These are phyloP conservation scores for Fopius arisanus DNA, from an alignment of 1,140 invertebrate species.

Conservation along the genomic window DNA sequence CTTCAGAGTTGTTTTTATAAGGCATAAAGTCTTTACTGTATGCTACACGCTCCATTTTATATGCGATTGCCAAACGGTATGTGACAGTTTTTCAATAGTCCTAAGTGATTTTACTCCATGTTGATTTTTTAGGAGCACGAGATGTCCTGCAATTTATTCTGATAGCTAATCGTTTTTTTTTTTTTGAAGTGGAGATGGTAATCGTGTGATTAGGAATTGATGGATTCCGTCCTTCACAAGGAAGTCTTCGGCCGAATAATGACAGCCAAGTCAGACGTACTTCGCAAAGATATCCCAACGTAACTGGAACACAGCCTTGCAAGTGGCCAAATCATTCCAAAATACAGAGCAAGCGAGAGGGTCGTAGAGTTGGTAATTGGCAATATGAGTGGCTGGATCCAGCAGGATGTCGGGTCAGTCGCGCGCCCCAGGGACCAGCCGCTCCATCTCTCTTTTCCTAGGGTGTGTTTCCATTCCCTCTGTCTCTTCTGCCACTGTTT, in stretches of 20 bases:
- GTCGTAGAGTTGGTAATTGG: conserved; percentile 63
- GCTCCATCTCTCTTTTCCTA: conserved; percentile 27
- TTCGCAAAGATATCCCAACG: conserved; percentile 36
- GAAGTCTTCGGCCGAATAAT: neutral
- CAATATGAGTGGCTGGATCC: conserved; percentile 64
- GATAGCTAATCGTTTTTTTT: no score
- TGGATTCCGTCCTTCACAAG: no score
- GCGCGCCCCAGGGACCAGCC: conserved; percentile 57
- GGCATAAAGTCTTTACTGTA: conserved; percentile 48
- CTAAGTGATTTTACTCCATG: conserved; percentile 53
- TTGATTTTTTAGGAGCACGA: conserved; percentile 46
- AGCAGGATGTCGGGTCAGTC: conserved; percentile 62
- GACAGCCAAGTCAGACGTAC: neutral
- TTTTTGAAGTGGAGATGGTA: no score
- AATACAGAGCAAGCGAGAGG: conserved; percentile 50
- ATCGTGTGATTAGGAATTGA: no score
- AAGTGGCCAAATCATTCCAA: conserved; percentile 50
- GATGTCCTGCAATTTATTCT: neutral
- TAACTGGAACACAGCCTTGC: conserved; percentile 50
- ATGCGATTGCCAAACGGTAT: conserved; percentile 45
- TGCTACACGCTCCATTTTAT: conserved; percentile 52
- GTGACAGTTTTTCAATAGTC: conserved; percentile 49
- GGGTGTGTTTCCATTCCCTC: conserved; percentile 14
- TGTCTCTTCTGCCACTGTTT: conserved; percentile 32
- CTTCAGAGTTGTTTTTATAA: conserved; percentile 44